Conservation (phyloP, 2,113 vertebrate genomes). For the Desmodus rotundus region DNA sequence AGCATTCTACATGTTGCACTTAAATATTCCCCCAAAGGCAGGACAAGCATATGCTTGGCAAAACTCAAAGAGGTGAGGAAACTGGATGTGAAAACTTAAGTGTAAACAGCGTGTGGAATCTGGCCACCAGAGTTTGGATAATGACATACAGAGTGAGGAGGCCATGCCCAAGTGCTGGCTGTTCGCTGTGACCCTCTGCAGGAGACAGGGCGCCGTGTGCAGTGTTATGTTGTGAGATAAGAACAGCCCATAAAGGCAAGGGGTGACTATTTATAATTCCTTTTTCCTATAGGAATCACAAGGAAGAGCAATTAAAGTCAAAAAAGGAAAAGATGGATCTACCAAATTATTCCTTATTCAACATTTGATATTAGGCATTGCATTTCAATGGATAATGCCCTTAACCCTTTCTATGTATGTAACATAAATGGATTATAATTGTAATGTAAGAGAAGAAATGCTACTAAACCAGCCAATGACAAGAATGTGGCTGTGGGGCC, state of each 20-base stretch:
- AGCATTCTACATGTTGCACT: conserved; percentile 16
- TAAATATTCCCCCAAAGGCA: neutral
- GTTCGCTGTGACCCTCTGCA: neutral
- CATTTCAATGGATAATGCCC: conserved; percentile 63
- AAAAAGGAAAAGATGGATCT: conserved; percentile 64
- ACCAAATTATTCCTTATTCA: conserved; percentile 70
- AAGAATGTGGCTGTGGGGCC: neutral
- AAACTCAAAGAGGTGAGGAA: conserved; percentile 19
- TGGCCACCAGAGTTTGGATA: neutral
- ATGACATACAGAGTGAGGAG: neutral
- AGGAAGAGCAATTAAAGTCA: conserved; percentile 65
- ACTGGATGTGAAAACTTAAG: conserved; percentile 16
- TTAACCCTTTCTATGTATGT: conserved; percentile 53
- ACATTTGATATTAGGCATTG: conserved; percentile 59
- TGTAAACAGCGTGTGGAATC: neutral
- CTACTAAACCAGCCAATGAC: conserved; percentile 10
- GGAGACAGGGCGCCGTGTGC: conserved; percentile 18
- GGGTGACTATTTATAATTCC: conserved; percentile 57
- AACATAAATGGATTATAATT: conserved; percentile 64
- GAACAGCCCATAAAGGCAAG: conserved; percentile 45
- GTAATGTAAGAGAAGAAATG: conserved; percentile 36
- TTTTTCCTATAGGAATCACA: conserved; percentile 61
- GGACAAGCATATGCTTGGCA: neutral
- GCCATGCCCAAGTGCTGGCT: conserved; percentile 5
- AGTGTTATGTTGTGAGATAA: conserved; percentile 40